phyloP scores from a whole-genome alignment of 2,888 invertebrate species.

The Melieria omissa region DNA sequence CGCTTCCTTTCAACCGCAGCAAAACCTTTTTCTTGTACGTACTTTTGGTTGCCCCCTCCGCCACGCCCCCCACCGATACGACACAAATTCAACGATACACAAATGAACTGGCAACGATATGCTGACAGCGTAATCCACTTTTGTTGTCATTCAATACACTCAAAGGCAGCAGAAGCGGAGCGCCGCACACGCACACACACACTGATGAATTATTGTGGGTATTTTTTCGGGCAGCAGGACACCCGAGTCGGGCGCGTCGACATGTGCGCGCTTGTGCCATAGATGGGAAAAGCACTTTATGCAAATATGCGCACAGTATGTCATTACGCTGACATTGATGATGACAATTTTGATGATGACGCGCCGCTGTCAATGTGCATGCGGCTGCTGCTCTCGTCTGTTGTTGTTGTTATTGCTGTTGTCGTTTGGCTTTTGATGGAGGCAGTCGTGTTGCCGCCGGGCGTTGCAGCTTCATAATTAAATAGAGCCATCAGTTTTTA shows the following conservation, averaged over 20 bases:
- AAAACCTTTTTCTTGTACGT: too few relatives aligned
- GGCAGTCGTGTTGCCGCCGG: not conserved
- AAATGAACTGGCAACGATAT: not conserved
- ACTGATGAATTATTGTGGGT: not conserved
- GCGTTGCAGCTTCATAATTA: conserved; percentile 25
- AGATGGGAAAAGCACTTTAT: conserved; percentile 43
- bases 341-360: conserved; percentile 25
- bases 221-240: too few relatives aligned
- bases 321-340: conserved; percentile 34
- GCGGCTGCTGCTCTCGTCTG: not conserved
- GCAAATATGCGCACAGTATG: conserved; percentile 55
- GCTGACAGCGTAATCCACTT: conserved; percentile 37
- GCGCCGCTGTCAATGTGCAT: not conserved
- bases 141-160: conserved; percentile 27
- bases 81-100: too few relatives aligned
- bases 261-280: too few relatives aligned
- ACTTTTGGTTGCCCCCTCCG: too few relatives aligned
- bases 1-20: too few relatives aligned
- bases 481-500: conserved; percentile 29
- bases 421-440: not conserved
- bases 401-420: not conserved
- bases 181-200: not conserved
- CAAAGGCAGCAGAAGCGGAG: not conserved
- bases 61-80: too few relatives aligned
- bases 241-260: too few relatives aligned